Conservation (phyloP, 1,140 invertebrate species). For the Glomeris maerens region DNA sequence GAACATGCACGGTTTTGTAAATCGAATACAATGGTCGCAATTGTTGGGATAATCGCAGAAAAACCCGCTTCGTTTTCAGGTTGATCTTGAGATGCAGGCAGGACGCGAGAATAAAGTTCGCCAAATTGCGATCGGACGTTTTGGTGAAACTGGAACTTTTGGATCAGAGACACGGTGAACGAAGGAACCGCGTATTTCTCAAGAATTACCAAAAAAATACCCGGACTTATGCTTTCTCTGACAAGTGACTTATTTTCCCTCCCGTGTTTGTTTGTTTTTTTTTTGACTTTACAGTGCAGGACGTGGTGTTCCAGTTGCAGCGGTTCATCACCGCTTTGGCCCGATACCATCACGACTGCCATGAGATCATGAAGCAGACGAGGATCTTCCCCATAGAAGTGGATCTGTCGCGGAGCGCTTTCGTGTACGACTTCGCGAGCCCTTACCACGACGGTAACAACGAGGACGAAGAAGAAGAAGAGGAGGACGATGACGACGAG, state of each 20-base stretch:
- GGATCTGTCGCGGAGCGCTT: constrained; percentile 78
- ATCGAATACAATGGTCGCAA: neutral
- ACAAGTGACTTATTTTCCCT: constrained; percentile 2
- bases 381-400: constrained; percentile 92
- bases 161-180: constrained; percentile 83
- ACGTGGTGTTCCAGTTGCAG: constrained; percentile 69
- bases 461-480: constrained; percentile 20
- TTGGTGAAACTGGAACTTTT: constrained; percentile 91
- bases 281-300: constrained; percentile 50
- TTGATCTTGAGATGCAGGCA: constrained; percentile 86
- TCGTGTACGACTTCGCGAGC: constrained; percentile 61
- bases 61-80: constrained; percentile 31
- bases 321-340: constrained; percentile 63
- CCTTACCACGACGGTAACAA: constrained; percentile 17
- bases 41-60: neutral
- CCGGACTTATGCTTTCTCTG: no score
- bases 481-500: constrained; percentile 28
- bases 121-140: constrained; percentile 82
- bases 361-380: constrained; percentile 47
- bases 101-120: constrained; percentile 78
- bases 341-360: constrained; percentile 49
- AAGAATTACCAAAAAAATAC: no score
- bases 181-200: no score
- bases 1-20: neutral
- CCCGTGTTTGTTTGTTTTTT: constrained; percentile 5